Evolutionary conservation across 2,888 invertebrate species (phyloP).

Genomic region (Oxycera nigricornis): DNA sequence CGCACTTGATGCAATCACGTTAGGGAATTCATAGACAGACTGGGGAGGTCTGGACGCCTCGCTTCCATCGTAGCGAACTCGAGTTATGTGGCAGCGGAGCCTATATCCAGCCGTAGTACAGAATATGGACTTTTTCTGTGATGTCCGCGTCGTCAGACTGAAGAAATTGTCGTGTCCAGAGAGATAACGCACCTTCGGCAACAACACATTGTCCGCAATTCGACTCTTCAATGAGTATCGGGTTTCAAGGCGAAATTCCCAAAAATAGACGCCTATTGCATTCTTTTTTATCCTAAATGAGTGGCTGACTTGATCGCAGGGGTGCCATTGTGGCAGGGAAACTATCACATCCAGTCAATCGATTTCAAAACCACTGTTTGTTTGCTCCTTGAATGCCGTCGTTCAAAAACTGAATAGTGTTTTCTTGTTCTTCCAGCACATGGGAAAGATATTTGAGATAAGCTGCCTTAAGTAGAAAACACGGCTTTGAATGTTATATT

Average conservation of each 20-base stretch:
- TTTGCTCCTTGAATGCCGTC: too few relatives aligned
- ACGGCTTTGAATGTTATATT: too few relatives aligned
- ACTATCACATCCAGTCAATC: too few relatives aligned
- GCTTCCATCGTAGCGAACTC: background rate
- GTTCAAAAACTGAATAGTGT: too few relatives aligned
- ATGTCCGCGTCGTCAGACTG: background rate
- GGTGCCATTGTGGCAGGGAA: too few relatives aligned
- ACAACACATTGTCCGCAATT: background rate
- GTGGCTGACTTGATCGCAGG: background rate
- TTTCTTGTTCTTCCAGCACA: too few relatives aligned
- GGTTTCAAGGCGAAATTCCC: conserved; percentile 23
- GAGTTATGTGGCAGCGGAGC: background rate
- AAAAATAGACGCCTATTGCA: conserved; percentile 13
- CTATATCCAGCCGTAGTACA: background rate
- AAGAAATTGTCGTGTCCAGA: background rate
- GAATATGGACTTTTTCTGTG: background rate
- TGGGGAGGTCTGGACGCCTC: conserved; percentile 8
- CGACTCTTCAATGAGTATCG: background rate
- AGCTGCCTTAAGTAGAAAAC: too few relatives aligned
- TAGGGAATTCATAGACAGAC: conserved; percentile 21
- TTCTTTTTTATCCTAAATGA: background rate
- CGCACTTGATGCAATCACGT: conserved; percentile 28
- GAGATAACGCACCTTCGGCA: background rate
- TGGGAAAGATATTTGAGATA: too few relatives aligned
- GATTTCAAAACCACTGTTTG: too few relatives aligned